phyloP scores from a whole-genome alignment of 2,113 vertebrate species.

The Rhea americana region DNA sequence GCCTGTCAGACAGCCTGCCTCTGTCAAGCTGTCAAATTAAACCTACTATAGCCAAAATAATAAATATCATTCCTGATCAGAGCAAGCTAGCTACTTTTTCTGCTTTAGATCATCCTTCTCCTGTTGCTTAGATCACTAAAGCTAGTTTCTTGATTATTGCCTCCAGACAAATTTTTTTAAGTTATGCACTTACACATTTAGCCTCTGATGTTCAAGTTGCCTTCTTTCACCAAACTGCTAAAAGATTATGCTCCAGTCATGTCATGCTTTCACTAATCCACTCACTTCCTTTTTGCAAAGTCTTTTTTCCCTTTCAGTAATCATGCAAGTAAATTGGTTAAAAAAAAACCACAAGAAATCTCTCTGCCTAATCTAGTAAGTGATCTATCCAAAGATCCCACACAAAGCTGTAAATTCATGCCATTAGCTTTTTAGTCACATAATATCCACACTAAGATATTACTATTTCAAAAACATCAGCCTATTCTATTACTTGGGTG shows the following conservation, averaged over 20 bases:
- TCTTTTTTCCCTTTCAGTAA: neutral
- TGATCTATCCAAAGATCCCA: neutral
- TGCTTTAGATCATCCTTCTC: neutral
- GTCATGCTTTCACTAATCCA: neutral
- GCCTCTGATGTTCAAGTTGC: neutral
- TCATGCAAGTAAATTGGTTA: neutral
- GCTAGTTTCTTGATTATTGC: neutral
- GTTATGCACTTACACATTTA: neutral
- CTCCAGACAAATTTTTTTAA: neutral
- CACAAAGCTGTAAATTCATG: neutral
- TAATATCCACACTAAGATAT: neutral
- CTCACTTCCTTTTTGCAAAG: neutral
- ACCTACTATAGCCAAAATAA: neutral
- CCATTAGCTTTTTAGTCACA: neutral
- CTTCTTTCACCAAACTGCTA: neutral
- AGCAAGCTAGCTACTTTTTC: neutral
- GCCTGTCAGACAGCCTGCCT: neutral
- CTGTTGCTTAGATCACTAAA: neutral
- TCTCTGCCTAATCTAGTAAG: neutral
- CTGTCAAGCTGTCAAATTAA: neutral
- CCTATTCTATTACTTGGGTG: neutral
- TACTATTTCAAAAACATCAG: neutral
- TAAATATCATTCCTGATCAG: neutral
- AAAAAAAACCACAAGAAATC: neutral
- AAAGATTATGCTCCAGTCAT: neutral